Evolutionary conservation across 2,888 invertebrate genomes (phyloP).

Genomic region (Archaeoteleia sp.): DNA sequence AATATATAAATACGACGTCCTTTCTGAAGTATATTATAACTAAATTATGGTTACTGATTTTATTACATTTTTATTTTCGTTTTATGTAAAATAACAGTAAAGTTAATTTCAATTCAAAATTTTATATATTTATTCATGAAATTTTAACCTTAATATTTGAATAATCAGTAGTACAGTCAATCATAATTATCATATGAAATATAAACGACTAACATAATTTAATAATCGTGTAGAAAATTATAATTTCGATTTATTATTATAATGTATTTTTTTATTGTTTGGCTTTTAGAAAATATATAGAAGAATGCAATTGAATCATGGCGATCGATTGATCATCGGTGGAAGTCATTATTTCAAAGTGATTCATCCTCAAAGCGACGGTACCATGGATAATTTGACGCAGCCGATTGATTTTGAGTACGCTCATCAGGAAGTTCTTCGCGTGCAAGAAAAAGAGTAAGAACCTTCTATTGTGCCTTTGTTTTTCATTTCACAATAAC

Average conservation of each 20-base stretch:
- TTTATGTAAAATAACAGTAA: background rate
- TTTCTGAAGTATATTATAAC: no score
- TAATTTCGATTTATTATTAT: background rate
- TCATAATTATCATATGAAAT: no score
- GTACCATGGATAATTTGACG: constrained; percentile 55
- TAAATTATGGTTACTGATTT: no score
- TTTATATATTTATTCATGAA: no score
- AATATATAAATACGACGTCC: no score
- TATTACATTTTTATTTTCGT: constrained; percentile 10
- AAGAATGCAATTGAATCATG: constrained; percentile 75
- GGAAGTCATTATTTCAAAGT: constrained; percentile 79
- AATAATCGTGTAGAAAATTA: background rate
- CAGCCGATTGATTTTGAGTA: constrained; percentile 76
- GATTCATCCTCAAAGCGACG: constrained; percentile 74
- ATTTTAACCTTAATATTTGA: no score
- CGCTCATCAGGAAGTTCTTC: constrained; percentile 77
- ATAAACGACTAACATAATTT: background rate
- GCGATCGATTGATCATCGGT: constrained; percentile 78
- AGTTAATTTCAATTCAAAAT: no score
- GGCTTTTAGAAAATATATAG: constrained; percentile 72
- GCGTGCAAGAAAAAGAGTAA: constrained; percentile 77
- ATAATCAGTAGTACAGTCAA: no score
- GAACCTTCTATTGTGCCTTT: no score
- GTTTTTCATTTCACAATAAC: no score
- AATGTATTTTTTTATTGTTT: background rate